Percentiles rank a stretch among this genome's conserved stretches.
Evolutionary conservation across 1,140 invertebrate species (phyloP).

Genomic region (Lanistes nyassanus): DNA sequence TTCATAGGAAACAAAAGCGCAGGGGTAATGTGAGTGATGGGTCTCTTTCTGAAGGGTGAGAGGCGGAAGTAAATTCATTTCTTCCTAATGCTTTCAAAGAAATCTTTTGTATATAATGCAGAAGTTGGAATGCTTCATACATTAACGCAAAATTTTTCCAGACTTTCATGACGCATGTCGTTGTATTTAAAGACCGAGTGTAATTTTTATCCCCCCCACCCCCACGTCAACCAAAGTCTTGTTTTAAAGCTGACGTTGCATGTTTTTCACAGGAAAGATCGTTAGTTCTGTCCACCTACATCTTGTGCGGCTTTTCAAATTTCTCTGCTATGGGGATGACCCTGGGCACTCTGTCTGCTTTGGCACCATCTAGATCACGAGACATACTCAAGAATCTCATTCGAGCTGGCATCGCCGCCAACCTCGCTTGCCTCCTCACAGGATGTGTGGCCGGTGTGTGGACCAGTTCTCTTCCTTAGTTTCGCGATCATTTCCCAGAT

Average conservation of each 20-base stretch:
- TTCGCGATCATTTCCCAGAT: background rate
- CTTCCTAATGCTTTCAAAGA: background rate
- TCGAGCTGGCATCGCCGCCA: constrained; percentile 86
- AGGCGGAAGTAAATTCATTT: background rate
- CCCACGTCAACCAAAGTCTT: constrained; percentile 18
- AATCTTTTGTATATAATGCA: background rate
- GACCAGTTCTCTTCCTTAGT: background rate
- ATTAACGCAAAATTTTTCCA: background rate
- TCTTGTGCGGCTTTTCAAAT: constrained; percentile 96
- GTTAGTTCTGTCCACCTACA: constrained; percentile 88
- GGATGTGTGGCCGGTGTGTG: constrained; percentile 44
- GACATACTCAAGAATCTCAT: constrained; percentile 73
- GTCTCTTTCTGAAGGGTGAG: background rate
- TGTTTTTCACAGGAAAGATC: constrained; percentile 72
- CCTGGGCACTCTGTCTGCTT: constrained; percentile 79
- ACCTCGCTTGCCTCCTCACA: constrained; percentile 81
- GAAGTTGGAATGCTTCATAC: background rate
- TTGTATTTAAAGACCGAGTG: background rate
- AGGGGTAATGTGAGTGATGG: background rate
- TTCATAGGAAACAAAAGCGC: no score
- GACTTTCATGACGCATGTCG: background rate
- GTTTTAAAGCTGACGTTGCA: background rate
- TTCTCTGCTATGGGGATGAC: constrained; percentile 89
- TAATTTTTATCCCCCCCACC: no score
- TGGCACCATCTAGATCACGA: constrained; percentile 81